Base-by-base conservation (phyloP, 2,797 vertebrate genomes). In the Gallinago stenura region DNA sequence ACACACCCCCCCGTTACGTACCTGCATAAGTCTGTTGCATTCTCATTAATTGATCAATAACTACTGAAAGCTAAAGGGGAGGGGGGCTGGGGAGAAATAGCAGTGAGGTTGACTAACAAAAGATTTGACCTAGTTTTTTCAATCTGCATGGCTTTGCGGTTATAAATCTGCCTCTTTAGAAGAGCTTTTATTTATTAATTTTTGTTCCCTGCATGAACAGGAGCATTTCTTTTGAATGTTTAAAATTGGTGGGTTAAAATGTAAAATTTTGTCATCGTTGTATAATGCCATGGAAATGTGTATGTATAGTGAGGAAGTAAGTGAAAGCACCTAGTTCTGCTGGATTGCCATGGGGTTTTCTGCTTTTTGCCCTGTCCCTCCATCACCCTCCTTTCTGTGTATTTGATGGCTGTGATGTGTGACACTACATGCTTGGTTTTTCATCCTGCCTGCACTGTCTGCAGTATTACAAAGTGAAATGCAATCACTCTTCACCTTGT, bases 51-150 rank as follows among this genome's bases (percentile, higher is more conserved):
- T 83, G 66, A 92, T 93, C 50, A 81, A 28, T 81, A 93, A 79
- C 64, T 93, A 22, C 81, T 85, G 68, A 87, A 97, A 81, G 62
- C 46, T 57, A 45, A 85, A 83, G 22, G 37, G 71, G 66, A 71
- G 50, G 75, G 79, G 48, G 50, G 24, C 57, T 15, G 22, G 60
- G 58, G 78, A 84, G 51, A 51, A 94, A 62, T 58, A 77, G 58
- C 83, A 87, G 73, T 15, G 68, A 93, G 71, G 87, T 30, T 84
- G 83, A 77, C 77, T 76, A 92, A 82, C 76, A 77, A 58, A 95
- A 91, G 65, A 73, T 94, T 93, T 96, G 97, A 97, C 97, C 95
- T 96, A 94, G 25, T 93, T 97, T 91, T 96, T 94, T 94, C 96
- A 86, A 25, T 96, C 88, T 85, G 71, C 31, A 25, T 61, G 83